Evolutionary conservation across 2,888 invertebrate species (phyloP).

Genomic region (Spisula solida): DNA sequence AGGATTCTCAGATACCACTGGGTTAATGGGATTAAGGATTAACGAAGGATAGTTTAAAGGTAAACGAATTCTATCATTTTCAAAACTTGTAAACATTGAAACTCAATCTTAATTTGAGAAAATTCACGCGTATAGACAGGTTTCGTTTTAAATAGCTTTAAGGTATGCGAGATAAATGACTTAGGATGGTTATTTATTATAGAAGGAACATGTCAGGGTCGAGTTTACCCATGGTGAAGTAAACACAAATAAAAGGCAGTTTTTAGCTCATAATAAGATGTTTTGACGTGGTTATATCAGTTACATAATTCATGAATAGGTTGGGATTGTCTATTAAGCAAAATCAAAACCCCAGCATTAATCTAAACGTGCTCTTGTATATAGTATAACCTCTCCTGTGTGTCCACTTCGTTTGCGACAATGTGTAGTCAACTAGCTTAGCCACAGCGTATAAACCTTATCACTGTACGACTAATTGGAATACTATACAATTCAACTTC

Average conservation of each 20-base stretch:
- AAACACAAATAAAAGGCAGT: background rate
- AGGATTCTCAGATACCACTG: background rate
- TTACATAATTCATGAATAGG: no score
- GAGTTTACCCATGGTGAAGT: background rate
- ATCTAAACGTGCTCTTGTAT: no score
- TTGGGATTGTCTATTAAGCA: no score
- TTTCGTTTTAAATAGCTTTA: background rate
- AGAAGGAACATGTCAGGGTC: background rate
- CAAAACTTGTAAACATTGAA: background rate
- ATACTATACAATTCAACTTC: no score
- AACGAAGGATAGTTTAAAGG: background rate
- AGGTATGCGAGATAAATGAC: background rate
- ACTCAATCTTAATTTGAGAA: background rate
- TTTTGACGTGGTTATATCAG: no score
- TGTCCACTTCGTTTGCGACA: no score
- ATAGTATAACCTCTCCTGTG: no score
- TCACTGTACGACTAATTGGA: no score
- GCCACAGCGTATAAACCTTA: no score
- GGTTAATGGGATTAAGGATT: background rate
- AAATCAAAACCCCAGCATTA: no score
- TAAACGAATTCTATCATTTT: constrained; percentile 6
- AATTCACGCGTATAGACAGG: background rate
- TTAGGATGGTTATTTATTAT: constrained; percentile 8
- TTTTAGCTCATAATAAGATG: background rate
- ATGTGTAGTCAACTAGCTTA: no score